Evolutionary conservation across 1,140 invertebrate species (phyloP).

Genomic region (Berghia stephanieae): DNA sequence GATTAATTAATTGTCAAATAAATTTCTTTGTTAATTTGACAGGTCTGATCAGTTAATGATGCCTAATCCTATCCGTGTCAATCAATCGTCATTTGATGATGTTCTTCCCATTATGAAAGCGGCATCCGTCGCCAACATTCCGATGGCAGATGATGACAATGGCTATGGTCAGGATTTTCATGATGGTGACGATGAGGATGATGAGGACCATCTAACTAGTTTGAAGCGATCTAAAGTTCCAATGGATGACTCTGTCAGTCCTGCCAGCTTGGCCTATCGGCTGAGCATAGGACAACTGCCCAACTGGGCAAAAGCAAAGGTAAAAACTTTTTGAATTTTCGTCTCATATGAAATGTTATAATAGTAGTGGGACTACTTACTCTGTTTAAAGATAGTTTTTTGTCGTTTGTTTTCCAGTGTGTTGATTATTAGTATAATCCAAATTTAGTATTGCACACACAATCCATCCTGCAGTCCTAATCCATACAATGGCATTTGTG

Average conservation of each 20-base stretch:
- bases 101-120: conserved; percentile 32
- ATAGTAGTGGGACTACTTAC: too few relatives aligned
- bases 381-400: too few relatives aligned
- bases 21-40: too few relatives aligned
- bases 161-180: neutral
- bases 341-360: too few relatives aligned
- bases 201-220: too few relatives aligned
- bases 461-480: too few relatives aligned
- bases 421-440: too few relatives aligned
- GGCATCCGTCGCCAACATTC: conserved; percentile 16
- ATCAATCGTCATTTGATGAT: neutral
- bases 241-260: conserved; percentile 27
- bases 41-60: conserved; percentile 31
- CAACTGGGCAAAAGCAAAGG: conserved; percentile 87
- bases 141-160: neutral
- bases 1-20: too few relatives aligned
- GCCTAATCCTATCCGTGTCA: conserved; percentile 33
- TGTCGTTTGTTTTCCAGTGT: too few relatives aligned
- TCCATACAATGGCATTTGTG: too few relatives aligned
- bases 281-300: conserved; percentile 84
- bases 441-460: too few relatives aligned
- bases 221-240: neutral
- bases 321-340: too few relatives aligned
- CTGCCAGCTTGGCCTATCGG: conserved; percentile 66
- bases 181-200: conserved; percentile 12